A percentile compares a stretch with the other conserved stretches of the same genome.
Evolutionary conservation across 2,888 invertebrate genomes (phyloP).

Genomic region (Dysmachus trigonus): DNA sequence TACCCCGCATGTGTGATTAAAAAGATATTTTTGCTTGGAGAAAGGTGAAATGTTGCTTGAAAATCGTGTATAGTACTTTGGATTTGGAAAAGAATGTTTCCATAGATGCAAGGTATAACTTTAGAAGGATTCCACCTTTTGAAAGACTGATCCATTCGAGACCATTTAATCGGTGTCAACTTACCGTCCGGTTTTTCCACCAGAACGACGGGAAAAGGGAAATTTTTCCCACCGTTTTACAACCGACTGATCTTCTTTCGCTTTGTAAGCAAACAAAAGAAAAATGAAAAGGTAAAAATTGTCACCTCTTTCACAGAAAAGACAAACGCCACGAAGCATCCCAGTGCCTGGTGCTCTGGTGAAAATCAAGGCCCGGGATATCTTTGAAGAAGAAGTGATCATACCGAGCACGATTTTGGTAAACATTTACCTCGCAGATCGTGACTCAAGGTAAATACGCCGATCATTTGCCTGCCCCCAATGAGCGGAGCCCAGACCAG

Average conservation of each 20-base stretch:
- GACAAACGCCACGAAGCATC: not conserved
- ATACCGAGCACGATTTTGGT: not conserved
- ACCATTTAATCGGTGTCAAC: no score
- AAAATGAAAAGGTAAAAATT: not conserved
- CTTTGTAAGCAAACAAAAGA: not conserved
- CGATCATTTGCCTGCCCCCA: not conserved
- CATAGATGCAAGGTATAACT: no score
- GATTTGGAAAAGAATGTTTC: no score
- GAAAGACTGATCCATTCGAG: no score
- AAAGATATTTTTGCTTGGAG: no score
- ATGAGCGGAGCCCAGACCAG: not conserved
- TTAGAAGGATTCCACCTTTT: no score
- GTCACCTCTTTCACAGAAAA: not conserved
- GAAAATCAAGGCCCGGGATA: conserved; percentile 16
- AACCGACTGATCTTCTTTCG: not conserved
- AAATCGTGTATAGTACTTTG: no score
- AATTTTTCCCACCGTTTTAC: not conserved
- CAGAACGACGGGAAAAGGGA: not conserved
- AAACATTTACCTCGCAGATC: not conserved
- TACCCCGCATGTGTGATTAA: no score
- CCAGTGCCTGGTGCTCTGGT: not conserved
- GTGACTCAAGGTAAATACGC: conserved; percentile 4
- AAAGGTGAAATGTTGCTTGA: no score
- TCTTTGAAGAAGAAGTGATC: not conserved
- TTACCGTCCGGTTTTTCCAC: not conserved